A percentile compares a stretch with the other conserved stretches of the same genome.
Conservation (phyloP, 2,888 invertebrate genomes). For the Eupithecia centaureata region DNA sequence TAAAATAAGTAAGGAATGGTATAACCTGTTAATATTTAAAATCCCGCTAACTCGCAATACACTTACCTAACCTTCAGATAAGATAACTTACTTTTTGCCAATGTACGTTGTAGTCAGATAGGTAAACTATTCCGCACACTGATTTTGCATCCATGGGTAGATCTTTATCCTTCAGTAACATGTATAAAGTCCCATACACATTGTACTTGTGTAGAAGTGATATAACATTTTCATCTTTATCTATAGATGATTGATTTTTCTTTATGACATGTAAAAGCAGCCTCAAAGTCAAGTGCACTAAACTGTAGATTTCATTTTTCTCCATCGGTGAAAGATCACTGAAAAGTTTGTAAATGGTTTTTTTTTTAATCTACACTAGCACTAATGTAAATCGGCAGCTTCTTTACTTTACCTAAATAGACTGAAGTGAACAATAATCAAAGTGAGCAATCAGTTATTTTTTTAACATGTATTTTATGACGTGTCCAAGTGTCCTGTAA, state of each 20-base stretch:
- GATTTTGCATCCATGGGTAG: constrained; percentile 87
- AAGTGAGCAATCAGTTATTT: no score
- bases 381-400: no score
- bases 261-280: constrained; percentile 65
- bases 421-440: no score
- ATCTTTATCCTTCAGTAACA: constrained; percentile 72
- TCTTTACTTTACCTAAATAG: no score
- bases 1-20: no score
- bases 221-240: no score
- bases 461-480: no score
- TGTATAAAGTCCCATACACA: neutral
- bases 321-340: constrained; percentile 53
- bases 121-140: constrained; percentile 84
- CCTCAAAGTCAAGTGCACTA: constrained; percentile 61
- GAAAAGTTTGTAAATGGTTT: no score
- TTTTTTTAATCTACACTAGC: no score
- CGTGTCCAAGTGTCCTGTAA: no score
- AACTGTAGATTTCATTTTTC: constrained; percentile 67
- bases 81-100: constrained; percentile 65
- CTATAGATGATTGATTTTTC: constrained; percentile 40
- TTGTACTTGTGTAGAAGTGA: neutral
- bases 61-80: neutral
- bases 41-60: no score
- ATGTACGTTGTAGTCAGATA: constrained; percentile 55
- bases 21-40: no score